Percentiles rank a stretch among this genome's conserved stretches.
Conservation (phyloP, 1,140 invertebrate genomes). For the Drosophila nikananu region DNA sequence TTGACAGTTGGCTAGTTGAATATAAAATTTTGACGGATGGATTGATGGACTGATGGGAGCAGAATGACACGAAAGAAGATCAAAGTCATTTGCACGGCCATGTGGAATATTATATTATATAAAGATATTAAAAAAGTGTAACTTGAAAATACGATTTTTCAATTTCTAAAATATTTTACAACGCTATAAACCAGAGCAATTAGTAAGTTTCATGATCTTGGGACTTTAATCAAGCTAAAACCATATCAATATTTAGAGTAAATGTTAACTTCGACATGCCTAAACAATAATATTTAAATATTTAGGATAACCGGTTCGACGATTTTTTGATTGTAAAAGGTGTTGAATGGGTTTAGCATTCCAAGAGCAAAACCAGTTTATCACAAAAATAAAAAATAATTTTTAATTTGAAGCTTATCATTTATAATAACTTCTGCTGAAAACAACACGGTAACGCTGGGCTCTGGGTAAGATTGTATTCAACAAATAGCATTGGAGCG, state of each 20-base stretch:
- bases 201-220: neutral
- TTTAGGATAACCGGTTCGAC: slow-evolving; percentile 36
- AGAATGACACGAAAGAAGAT: slow-evolving; percentile 15
- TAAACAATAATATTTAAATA: slow-evolving; percentile 19
- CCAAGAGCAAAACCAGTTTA: slow-evolving; percentile 17
- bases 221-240: neutral
- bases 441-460: slow-evolving; percentile 5
- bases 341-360: slow-evolving; percentile 52
- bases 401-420: neutral
- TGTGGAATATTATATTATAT: slow-evolving; percentile 6
- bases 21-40: slow-evolving; percentile 31
- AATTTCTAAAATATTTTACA: too few species aligned
- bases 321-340: slow-evolving; percentile 20
- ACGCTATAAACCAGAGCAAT: neutral
- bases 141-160: too few species aligned
- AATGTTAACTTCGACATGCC: neutral
- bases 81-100: slow-evolving; percentile 13
- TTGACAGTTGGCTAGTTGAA: slow-evolving; percentile 9
- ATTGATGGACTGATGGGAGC: slow-evolving; percentile 40
- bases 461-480: slow-evolving; percentile 28
- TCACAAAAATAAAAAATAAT: neutral
- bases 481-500: slow-evolving; percentile 26
- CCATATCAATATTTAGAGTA: neutral
- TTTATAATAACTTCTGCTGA: slow-evolving; percentile 1
- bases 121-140: neutral